These are phyloP conservation scores for Epistrophe eligans DNA, from an alignment of 2,888 invertebrate genomes.

Conservation along the genomic window DNA sequence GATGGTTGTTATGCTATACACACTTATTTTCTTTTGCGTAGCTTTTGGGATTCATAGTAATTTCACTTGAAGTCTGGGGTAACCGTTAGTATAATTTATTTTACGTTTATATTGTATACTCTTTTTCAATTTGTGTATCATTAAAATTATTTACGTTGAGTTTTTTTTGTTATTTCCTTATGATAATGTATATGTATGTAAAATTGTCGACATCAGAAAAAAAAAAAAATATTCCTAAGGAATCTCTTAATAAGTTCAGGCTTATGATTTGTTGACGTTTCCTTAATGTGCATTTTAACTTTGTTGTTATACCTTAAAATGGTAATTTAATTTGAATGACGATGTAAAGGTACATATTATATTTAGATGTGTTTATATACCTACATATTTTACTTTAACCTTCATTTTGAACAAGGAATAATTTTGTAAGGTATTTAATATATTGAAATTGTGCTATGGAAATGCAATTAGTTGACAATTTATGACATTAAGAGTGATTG, in stretches of 20 bases:
- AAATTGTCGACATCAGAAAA: slow-evolving; percentile 11
- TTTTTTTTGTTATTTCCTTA: neutral
- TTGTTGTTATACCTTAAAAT: slow-evolving; percentile 38
- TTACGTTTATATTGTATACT: slow-evolving; percentile 48
- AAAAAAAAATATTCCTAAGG: slow-evolving; percentile 38
- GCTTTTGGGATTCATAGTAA: slow-evolving; percentile 41
- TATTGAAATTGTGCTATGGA: slow-evolving; percentile 24
- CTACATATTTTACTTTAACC: neutral
- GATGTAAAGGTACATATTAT: neutral
- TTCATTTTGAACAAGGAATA: neutral
- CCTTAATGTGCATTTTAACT: slow-evolving; percentile 50
- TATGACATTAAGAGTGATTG: slow-evolving; percentile 39
- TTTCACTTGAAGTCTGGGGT: slow-evolving; percentile 39
- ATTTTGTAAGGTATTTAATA: slow-evolving; percentile 6
- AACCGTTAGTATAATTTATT: slow-evolving; percentile 42
- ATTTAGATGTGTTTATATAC: neutral
- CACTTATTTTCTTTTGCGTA: slow-evolving; percentile 7
- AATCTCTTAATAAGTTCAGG: slow-evolving; percentile 62
- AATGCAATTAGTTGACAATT: slow-evolving; percentile 49
- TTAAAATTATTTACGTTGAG: slow-evolving; percentile 66
- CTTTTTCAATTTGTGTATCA: slow-evolving; percentile 72
- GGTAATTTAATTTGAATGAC: slow-evolving; percentile 61
- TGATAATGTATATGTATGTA: neutral
- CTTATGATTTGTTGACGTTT: slow-evolving; percentile 70
- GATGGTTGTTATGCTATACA: neutral